phyloP scores from a whole-genome alignment of 2,113 vertebrate species.

The Sorex araneus region DNA sequence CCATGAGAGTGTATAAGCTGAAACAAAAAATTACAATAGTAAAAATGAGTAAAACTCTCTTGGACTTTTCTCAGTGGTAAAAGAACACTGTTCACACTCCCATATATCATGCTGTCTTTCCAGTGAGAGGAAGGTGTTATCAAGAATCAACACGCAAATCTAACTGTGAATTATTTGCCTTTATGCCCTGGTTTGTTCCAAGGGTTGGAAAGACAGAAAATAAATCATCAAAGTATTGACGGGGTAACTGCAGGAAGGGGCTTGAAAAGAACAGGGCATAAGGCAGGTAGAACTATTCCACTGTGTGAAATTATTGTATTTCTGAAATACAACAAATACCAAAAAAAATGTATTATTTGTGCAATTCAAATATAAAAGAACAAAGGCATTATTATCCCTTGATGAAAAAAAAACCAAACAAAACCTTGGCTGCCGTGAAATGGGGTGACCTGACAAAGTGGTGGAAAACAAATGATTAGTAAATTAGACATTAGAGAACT shows the following conservation, averaged over 20 bases:
- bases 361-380: background rate
- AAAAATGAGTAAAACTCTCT: background rate
- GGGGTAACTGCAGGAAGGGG: background rate
- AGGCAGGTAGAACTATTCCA: background rate
- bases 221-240: background rate
- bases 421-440: background rate
- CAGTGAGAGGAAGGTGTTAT: background rate
- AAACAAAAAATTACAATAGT: too few species aligned
- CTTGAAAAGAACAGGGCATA: rapidly evolving
- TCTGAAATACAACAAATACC: background rate
- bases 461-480: background rate
- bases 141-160: background rate
- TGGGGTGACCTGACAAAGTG: background rate
- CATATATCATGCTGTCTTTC: background rate
- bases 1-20: too few species aligned
- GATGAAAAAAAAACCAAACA: background rate
- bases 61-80: background rate
- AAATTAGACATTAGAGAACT: rapidly evolving
- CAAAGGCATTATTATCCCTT: background rate
- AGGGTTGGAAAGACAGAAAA: conserved; percentile 12
- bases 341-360: background rate
- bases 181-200: background rate
- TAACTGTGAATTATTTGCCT: background rate
- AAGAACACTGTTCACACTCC: background rate
- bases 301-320: background rate